Conservation (phyloP, 30 jellyfish, hydroid and myxozoan species). For the Hydra vulgaris region DNA sequence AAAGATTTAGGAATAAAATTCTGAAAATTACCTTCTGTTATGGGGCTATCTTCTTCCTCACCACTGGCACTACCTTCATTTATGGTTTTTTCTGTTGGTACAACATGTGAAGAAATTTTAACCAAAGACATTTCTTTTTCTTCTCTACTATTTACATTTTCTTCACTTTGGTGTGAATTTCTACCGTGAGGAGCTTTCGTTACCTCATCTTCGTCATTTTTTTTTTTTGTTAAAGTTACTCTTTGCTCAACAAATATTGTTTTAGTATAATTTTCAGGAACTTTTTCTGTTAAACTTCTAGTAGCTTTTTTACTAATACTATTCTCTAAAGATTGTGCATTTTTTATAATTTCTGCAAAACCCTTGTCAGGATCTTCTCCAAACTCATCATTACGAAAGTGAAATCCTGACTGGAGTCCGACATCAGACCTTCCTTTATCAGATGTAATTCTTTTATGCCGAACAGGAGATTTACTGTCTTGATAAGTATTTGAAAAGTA, state of each 20-base stretch:
- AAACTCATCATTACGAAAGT: neutral
- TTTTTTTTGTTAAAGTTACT: conserved; percentile 8
- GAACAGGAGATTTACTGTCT: neutral
- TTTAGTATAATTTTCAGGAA: neutral
- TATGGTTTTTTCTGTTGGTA: conserved; percentile 6
- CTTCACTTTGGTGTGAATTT: neutral
- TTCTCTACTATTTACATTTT: conserved; percentile 23
- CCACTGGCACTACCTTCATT: conserved; percentile 24
- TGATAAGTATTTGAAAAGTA: neutral
- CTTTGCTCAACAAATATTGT: conserved; percentile 18
- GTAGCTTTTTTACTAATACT: neutral
- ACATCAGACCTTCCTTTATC: conserved; percentile 14
- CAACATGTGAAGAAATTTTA: conserved; percentile 14
- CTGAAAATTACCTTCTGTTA: conserved; percentile 19
- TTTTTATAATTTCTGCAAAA: conserved; percentile 7
- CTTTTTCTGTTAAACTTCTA: conserved; percentile 7
- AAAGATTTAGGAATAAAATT: too few species aligned
- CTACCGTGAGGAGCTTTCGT: neutral
- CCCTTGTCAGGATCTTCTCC: conserved; percentile 9
- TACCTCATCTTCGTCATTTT: conserved; percentile 11
- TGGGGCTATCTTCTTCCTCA: conserved; percentile 24
- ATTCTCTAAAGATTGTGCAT: neutral
- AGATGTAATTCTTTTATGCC: conserved; percentile 14
- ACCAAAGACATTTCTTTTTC: conserved; percentile 32
- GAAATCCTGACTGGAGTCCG: conserved; percentile 6